Evolutionary conservation across 2,888 invertebrate genomes (phyloP).

Genomic region (Dastarcus helophoroides): DNA sequence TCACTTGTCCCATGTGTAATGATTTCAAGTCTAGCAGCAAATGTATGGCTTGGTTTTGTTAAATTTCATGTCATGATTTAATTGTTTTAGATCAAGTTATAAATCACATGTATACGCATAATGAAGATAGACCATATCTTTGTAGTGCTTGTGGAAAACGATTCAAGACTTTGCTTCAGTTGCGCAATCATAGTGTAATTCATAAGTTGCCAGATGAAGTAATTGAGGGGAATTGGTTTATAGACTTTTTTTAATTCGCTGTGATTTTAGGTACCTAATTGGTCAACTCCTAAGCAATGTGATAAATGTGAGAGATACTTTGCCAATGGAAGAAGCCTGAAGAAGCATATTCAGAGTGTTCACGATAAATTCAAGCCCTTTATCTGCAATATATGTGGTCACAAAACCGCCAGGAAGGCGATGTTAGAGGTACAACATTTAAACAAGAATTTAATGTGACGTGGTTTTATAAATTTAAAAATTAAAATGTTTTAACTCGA

Average conservation of each 20-base stretch:
- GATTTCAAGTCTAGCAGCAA: slow-evolving; percentile 43
- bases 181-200: slow-evolving; percentile 51
- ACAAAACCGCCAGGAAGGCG: slow-evolving; percentile 58
- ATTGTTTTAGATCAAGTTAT: slow-evolving; percentile 41
- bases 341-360: slow-evolving; percentile 58
- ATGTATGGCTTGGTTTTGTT: slow-evolving; percentile 23
- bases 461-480: too few species aligned
- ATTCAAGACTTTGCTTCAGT: slow-evolving; percentile 50
- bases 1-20: slow-evolving; percentile 46
- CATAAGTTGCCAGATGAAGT: too few species aligned
- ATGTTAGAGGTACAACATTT: slow-evolving; percentile 44
- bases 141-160: slow-evolving; percentile 47
- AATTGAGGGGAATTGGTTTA: too few species aligned
- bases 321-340: slow-evolving; percentile 55
- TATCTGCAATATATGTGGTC: slow-evolving; percentile 62
- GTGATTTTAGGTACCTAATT: slow-evolving; percentile 27
- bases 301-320: slow-evolving; percentile 56
- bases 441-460: too few species aligned
- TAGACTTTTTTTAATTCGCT: slow-evolving; percentile 7
- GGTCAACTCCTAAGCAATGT: slow-evolving; percentile 54
- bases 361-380: slow-evolving; percentile 65
- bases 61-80: slow-evolving; percentile 4
- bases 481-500: too few species aligned
- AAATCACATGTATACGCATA: slow-evolving; percentile 53
- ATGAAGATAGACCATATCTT: slow-evolving; percentile 39